phyloP scores from a whole-genome alignment of 2,113 vertebrate species.

The Hystrix brachyura region DNA sequence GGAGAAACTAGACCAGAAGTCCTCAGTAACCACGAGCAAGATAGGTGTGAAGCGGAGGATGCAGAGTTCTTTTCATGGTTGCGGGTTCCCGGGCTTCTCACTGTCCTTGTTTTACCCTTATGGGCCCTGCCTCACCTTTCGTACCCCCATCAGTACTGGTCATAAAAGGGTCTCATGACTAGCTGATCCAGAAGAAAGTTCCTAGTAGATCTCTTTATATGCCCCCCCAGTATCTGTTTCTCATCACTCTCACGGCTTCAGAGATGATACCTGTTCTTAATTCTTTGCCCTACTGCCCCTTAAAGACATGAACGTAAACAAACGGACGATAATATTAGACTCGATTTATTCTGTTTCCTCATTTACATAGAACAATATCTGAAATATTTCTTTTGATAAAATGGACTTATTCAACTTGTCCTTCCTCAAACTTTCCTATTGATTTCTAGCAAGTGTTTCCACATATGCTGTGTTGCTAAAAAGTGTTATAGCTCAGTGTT shows the following conservation, averaged over 20 bases:
- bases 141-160: background rate
- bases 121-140: background rate
- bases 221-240: background rate
- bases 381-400: background rate
- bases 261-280: background rate
- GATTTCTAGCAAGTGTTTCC: background rate
- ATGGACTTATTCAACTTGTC: background rate
- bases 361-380: background rate
- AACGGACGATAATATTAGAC: background rate
- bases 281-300: accelerated
- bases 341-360: background rate
- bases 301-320: background rate
- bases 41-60: background rate
- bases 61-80: background rate
- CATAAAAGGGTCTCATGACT: background rate
- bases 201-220: background rate
- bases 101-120: background rate
- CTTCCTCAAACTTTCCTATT: background rate
- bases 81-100: accelerated
- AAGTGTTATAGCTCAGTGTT: too few relatives aligned
- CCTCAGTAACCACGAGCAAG: background rate
- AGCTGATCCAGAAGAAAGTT: background rate
- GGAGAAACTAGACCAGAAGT: background rate
- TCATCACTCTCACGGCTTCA: background rate
- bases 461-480: too few relatives aligned